Evolutionary conservation across 2,113 vertebrate species (phyloP), one percentile per base, ranked within the genome.

Genomic region (Oreocharis arfaki): DNA sequence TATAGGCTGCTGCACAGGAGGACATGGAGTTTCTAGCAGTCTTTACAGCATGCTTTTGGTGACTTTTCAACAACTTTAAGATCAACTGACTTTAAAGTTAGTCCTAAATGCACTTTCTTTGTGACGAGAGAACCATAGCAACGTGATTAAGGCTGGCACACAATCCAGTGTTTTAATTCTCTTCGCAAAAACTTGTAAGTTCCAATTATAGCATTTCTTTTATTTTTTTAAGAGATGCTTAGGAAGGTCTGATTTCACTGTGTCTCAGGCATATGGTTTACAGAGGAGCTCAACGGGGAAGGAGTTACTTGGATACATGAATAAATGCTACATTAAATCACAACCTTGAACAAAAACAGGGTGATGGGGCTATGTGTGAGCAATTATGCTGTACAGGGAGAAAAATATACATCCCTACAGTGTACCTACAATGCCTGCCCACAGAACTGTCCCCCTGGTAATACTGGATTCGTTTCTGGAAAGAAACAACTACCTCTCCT

Each of bases 91-190:
- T 81, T 82, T 50, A 60, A 95, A 96, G 90, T 76, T 60, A 91
- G 35, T 83, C 63, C 86, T 90, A 93, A 93, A 92, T 20, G 27
- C 63, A 64, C 90, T 81, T 82, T 88, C 85, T 52, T 27, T 94
- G 93, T 89, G 49, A 96, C 68, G 94, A 67, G 90, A 95, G 85
- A 97, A 93, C 93, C 95, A 95, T 87, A 90, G 94, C 93, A 96
- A 93, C 93, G 3, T 49, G 84, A 93, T 90, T 94, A 93, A 90
- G 90, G 67, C 75, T 97, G 94, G 93, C 87, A 94, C 74, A 73
- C n/a, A 11, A 94, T 76, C 63, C 90, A 80, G 35, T 59, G 75
- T 80, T 94, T 94, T 93, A 90, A 89, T 91, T 96, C 83, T 92
- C 90, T 92, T 94, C 87, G 92, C 92, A 96, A 93, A 96, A 94